Evolutionary conservation across 2,888 invertebrate species (phyloP).

Genomic region (Lycocerus yunnanus): DNA sequence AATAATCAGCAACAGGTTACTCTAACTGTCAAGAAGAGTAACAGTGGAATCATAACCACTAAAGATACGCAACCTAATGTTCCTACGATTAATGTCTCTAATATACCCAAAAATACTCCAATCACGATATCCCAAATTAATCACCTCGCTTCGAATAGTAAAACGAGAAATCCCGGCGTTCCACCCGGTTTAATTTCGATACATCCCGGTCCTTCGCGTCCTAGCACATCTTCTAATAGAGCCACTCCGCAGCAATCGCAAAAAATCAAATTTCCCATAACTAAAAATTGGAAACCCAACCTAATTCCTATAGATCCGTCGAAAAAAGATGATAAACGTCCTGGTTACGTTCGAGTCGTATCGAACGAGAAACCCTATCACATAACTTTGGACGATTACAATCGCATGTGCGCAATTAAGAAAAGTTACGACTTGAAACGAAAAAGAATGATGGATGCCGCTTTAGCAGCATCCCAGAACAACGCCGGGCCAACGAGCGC

Average conservation of each 20-base stretch:
- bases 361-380: conserved; percentile 80
- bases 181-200: conserved; percentile 53
- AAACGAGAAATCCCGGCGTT: conserved; percentile 37
- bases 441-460: conserved; percentile 63
- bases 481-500: conserved; percentile 35
- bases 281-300: conserved; percentile 74
- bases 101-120: conserved; percentile 50
- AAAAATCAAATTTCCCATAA: conserved; percentile 58
- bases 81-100: conserved; percentile 45
- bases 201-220: conserved; percentile 47
- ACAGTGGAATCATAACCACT: conserved; percentile 42
- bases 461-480: conserved; percentile 48
- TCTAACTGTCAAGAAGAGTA: conserved; percentile 37
- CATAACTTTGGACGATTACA: conserved; percentile 78
- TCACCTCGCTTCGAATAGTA: conserved; percentile 36
- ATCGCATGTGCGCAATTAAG: conserved; percentile 76
- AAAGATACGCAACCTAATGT: conserved; percentile 32
- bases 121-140: conserved; percentile 51
- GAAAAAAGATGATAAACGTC: conserved; percentile 49
- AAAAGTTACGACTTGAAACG: conserved; percentile 60
- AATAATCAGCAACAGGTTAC: neutral
- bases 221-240: conserved; percentile 45
- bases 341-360: conserved; percentile 73
- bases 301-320: conserved; percentile 65
- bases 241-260: conserved; percentile 47